Conservation (phyloP, 2,888 invertebrate genomes). For the Drosophila lacicola region DNA sequence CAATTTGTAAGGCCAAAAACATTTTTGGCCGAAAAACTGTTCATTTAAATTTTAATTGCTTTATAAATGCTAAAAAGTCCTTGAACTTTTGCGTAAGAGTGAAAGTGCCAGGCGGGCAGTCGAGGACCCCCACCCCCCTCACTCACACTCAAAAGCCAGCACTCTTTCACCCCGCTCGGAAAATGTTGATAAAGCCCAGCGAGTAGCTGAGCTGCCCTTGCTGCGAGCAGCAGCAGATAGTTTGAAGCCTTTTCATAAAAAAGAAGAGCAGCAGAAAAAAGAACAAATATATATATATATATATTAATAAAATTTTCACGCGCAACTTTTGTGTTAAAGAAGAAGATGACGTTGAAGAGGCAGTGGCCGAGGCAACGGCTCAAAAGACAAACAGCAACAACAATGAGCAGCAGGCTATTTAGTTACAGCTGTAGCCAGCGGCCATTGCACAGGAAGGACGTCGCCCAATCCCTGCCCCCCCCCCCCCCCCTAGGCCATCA, state of each 20-base stretch:
- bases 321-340: conserved; percentile 45
- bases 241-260: conserved; percentile 52
- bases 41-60: conserved; percentile 84
- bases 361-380: conserved; percentile 21
- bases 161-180: conserved; percentile 19
- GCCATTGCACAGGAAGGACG: conserved; percentile 65
- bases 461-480: conserved; percentile 17
- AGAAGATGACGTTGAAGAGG: conserved; percentile 33
- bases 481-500: conserved; percentile 12
- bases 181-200: conserved; percentile 42
- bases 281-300: conserved; percentile 44
- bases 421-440: conserved; percentile 61
- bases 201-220: conserved; percentile 60
- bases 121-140: background rate
- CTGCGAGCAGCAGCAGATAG: conserved; percentile 21
- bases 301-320: conserved; percentile 77
- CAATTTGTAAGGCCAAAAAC: conserved; percentile 61
- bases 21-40: conserved; percentile 65
- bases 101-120: conserved; percentile 42
- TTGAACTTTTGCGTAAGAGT: conserved; percentile 80
- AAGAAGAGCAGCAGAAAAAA: conserved; percentile 39
- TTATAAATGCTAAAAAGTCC: conserved; percentile 83
- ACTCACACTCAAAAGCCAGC: background rate
- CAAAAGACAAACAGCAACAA: conserved; percentile 55
- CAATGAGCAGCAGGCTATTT: conserved; percentile 57